phyloP scores from a whole-genome alignment of 2,888 invertebrate species.

The Urechis unicinctus region DNA sequence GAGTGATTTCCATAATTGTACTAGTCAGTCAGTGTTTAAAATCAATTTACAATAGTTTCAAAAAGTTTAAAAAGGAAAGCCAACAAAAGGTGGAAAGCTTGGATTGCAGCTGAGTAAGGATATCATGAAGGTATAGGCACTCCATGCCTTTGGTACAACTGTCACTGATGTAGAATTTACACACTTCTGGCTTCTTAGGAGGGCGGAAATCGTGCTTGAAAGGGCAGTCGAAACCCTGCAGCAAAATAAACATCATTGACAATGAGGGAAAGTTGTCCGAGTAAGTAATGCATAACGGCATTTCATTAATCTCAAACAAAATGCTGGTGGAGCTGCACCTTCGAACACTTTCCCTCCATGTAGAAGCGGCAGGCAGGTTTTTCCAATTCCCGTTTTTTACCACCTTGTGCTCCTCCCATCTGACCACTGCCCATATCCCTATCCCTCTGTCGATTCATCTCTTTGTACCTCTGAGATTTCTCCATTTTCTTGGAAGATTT shows the following conservation, averaged over 20 bases:
- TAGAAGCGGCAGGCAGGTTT: conserved; percentile 67
- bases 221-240: conserved; percentile 71
- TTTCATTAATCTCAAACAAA: no score
- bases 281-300: no score
- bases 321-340: no score
- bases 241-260: conserved; percentile 9
- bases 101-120: no score
- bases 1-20: no score
- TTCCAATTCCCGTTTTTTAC: conserved; percentile 9
- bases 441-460: conserved; percentile 6
- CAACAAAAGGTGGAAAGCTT: no score
- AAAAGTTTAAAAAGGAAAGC: no score
- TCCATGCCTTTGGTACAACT: conserved; percentile 92
- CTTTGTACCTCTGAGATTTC: conserved; percentile 7
- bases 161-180: conserved; percentile 93
- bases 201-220: conserved; percentile 78
- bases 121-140: conserved; percentile 83
- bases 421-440: not conserved
- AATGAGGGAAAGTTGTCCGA: not conserved
- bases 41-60: no score
- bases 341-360: conserved; percentile 77
- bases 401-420: conserved; percentile 1
- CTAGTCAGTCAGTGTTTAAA: no score
- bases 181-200: conserved; percentile 83
- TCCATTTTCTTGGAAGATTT: conserved; percentile 8